Conservation (phyloP, 2,888 invertebrate species). For the Drosophila austrosaltans region DNA sequence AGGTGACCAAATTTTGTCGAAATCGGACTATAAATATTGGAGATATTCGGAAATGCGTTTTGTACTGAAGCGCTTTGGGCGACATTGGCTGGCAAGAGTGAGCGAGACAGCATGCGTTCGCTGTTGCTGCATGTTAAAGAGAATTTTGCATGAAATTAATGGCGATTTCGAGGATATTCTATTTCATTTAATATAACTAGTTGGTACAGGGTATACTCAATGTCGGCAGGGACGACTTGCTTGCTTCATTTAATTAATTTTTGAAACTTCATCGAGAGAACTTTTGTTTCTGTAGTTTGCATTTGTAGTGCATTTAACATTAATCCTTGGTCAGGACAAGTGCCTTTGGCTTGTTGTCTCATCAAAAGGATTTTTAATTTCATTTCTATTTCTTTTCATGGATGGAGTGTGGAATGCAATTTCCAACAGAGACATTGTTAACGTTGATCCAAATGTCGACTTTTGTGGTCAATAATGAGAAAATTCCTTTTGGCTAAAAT, state of each 20-base stretch:
- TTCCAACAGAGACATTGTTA: conserved; percentile 56
- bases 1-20: no score
- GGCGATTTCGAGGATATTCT: no score
- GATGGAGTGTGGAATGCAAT: conserved; percentile 26
- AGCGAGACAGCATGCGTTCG: no score
- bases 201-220: no score
- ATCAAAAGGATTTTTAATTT: conserved; percentile 76
- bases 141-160: no score
- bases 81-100: no score
- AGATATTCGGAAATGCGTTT: no score
- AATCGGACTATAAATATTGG: no score
- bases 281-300: conserved; percentile 59
- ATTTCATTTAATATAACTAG: no score
- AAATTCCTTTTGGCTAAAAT: conserved; percentile 65
- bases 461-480: conserved; percentile 75
- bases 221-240: no score
- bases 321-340: conserved; percentile 57
- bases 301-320: conserved; percentile 63
- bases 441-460: conserved; percentile 55
- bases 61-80: no score
- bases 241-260: conserved; percentile 76
- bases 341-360: conserved; percentile 35
- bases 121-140: no score
- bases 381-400: conserved; percentile 44
- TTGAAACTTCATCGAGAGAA: conserved; percentile 36